Percentiles rank a stretch among this genome's conserved stretches.
These are phyloP conservation scores for Trachelus stipa DNA, from an alignment of 2,888 invertebrate species.

Conservation along the genomic window DNA sequence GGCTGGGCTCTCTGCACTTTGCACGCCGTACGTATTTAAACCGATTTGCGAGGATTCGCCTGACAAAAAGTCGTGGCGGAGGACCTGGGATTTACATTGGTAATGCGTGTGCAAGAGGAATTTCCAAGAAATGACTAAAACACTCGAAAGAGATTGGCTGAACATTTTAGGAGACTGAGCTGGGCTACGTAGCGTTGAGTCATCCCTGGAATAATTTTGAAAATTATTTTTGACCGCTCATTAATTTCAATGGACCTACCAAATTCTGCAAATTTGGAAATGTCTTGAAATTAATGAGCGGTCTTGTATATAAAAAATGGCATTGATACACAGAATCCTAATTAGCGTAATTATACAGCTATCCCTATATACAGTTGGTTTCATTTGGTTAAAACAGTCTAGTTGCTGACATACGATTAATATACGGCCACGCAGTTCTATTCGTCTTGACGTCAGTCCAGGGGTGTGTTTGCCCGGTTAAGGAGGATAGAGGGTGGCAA, in stretches of 20 bases:
- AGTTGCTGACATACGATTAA: not conserved
- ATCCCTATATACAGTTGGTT: not conserved
- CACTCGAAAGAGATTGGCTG: constrained; percentile 16
- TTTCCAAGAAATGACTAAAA: constrained; percentile 30
- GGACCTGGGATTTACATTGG: constrained; percentile 53
- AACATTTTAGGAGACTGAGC: not conserved
- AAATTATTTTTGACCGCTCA: not conserved
- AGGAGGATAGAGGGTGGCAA: not conserved
- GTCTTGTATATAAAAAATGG: not conserved
- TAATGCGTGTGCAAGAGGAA: constrained; percentile 46
- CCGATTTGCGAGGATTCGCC: constrained; percentile 58
- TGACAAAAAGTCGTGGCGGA: constrained; percentile 53
- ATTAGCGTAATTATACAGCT: not conserved
- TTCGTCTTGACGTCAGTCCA: not conserved
- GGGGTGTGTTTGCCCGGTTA: not conserved
- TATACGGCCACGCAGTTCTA: not conserved
- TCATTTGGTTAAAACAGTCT: not conserved
- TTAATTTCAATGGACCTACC: too few species aligned
- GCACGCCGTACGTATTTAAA: constrained; percentile 51
- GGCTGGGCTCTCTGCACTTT: constrained; percentile 39
- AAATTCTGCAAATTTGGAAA: too few species aligned
- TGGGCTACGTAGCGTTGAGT: not conserved
- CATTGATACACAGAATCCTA: not conserved
- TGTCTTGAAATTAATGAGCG: too few species aligned
- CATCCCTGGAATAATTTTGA: not conserved